phyloP scores from a whole-genome alignment of 2,113 vertebrate genomes.

The Motacilla alba region DNA sequence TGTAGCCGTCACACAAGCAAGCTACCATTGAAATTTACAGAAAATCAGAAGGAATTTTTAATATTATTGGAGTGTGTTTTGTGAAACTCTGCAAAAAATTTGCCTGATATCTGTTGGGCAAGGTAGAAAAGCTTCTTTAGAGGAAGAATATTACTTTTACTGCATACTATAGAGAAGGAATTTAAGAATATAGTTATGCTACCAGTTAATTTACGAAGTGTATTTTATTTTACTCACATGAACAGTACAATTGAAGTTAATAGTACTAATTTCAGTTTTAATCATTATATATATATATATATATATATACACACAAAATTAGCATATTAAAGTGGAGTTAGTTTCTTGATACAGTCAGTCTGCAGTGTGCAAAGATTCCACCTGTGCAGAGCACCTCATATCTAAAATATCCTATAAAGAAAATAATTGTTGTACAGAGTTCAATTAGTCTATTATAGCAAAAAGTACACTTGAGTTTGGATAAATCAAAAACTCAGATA shows the following conservation, averaged over 20 bases:
- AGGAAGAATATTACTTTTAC: background rate
- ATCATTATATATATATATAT: background rate
- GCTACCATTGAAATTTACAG: background rate
- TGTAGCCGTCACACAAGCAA: background rate
- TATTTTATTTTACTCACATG: background rate
- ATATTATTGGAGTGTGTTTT: background rate
- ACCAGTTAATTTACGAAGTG: background rate
- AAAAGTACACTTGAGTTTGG: background rate
- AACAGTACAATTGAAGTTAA: background rate
- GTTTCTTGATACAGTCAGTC: background rate
- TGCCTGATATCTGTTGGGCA: background rate
- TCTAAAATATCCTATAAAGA: background rate
- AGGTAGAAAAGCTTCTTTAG: background rate
- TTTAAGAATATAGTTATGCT: background rate
- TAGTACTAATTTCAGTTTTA: background rate
- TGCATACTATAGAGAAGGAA: background rate
- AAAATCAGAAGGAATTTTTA: background rate
- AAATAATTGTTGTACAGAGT: background rate
- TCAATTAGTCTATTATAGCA: background rate
- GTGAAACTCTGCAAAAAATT: background rate
- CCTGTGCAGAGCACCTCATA: background rate
- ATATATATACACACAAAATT: background rate
- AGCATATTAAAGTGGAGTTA: background rate
- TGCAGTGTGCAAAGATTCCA: background rate
- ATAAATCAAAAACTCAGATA: background rate